Evolutionary conservation across 2,888 invertebrate genomes (phyloP).

Genomic region (Salticus scenicus): DNA sequence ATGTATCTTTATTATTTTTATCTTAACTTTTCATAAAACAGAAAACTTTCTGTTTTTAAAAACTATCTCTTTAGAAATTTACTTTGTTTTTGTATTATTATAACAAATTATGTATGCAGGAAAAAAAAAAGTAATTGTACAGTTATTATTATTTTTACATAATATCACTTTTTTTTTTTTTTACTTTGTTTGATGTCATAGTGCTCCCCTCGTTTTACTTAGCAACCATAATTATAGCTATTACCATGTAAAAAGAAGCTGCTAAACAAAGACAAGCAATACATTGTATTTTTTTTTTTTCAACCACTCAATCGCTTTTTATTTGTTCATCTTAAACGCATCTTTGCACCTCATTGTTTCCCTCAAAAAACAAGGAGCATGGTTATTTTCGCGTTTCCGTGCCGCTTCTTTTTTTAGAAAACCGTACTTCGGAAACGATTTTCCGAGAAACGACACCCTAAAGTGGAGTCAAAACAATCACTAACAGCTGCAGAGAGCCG

Average conservation of each 20-base stretch:
- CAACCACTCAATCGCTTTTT: neutral
- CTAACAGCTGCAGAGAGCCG: neutral
- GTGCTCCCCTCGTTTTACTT: no score
- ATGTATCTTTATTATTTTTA: no score
- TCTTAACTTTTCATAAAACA: no score
- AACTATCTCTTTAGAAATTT: no score
- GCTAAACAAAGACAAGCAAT: neutral
- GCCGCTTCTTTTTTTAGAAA: conserved; percentile 37
- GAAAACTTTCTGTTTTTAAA: no score
- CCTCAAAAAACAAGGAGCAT: conserved; percentile 4
- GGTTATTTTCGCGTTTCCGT: conserved; percentile 37
- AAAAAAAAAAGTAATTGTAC: no score
- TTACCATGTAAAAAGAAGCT: neutral
- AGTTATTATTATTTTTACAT: no score
- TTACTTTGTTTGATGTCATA: no score
- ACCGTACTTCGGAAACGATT: conserved; percentile 16
- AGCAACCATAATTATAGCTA: no score
- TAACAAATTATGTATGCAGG: no score
- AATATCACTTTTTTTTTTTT: no score
- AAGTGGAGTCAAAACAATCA: conserved; percentile 55
- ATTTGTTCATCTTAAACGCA: neutral
- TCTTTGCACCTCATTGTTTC: conserved; percentile 38
- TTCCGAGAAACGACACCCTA: conserved; percentile 35
- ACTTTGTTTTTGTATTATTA: no score
- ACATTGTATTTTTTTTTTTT: neutral